A percentile compares a stretch with the other conserved stretches of the same genome.
These are phyloP conservation scores for Ochlodes sylvanus DNA, from an alignment of 2,888 invertebrate species.

Conservation along the genomic window DNA sequence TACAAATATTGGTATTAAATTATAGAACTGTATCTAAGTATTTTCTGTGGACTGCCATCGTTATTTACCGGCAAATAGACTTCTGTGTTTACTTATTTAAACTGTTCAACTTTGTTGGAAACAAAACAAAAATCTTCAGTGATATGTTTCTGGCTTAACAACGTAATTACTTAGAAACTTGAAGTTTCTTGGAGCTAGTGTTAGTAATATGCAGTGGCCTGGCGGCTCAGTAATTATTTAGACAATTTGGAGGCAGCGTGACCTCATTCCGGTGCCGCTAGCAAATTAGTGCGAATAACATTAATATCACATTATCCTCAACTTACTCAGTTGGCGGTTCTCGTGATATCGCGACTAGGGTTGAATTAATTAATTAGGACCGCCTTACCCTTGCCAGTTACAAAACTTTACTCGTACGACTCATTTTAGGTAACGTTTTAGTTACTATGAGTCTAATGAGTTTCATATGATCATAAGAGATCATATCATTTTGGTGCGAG, in stretches of 20 bases:
- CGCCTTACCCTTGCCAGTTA: constrained; percentile 34
- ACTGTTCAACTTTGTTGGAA: too few species aligned
- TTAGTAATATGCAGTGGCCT: constrained; percentile 48
- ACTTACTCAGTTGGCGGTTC: constrained; percentile 45
- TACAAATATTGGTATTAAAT: too few species aligned
- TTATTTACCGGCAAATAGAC: too few species aligned
- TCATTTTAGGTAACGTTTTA: constrained; percentile 16
- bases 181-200: constrained; percentile 42
- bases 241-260: constrained; percentile 67
- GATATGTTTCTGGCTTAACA: constrained; percentile 5
- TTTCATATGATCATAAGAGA: background rate
- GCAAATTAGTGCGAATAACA: constrained; percentile 70
- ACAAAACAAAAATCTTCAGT: too few species aligned
- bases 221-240: constrained; percentile 70
- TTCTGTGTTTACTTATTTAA: too few species aligned
- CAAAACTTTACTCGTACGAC: constrained; percentile 21
- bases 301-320: constrained; percentile 71
- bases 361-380: constrained; percentile 35
- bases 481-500: background rate
- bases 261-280: constrained; percentile 62
- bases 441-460: background rate
- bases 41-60: too few species aligned
- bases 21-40: too few species aligned
- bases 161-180: constrained; percentile 41
- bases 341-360: constrained; percentile 32